phyloP scores from a whole-genome alignment of 1,140 invertebrate genomes.

The Geopemphigus sp. region DNA sequence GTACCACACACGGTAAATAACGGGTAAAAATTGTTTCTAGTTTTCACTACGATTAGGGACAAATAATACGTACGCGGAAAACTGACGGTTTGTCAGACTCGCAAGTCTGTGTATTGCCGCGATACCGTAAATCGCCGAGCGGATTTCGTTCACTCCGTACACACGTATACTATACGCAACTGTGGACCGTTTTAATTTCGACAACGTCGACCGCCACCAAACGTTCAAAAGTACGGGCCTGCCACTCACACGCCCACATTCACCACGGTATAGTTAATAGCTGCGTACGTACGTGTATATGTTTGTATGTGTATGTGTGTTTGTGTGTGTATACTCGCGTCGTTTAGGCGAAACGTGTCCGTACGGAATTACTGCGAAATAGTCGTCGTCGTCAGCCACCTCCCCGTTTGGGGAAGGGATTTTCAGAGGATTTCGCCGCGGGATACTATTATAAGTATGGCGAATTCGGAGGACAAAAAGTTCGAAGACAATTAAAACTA shows the following conservation, averaged over 20 bases:
- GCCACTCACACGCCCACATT: slow-evolving; percentile 29
- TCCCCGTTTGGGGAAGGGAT: neutral
- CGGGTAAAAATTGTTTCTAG: no score
- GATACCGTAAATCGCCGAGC: no score
- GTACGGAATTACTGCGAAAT: neutral
- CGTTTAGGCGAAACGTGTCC: neutral
- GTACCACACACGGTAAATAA: no score
- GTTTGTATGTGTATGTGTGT: no score
- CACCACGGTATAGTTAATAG: neutral
- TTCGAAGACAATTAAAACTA: slow-evolving; percentile 46
- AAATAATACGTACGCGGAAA: no score
- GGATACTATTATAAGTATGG: neutral
- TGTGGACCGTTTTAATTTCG: slow-evolving; percentile 1
- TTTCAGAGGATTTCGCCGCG: neutral
- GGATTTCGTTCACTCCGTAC: slow-evolving; percentile 10
- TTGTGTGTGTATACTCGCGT: no score
- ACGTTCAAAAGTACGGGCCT: slow-evolving; percentile 10
- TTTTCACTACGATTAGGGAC: no score
- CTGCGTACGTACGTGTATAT: no score
- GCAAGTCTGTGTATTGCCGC: no score
- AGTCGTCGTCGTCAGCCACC: neutral
- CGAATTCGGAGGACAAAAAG: slow-evolving; percentile 24
- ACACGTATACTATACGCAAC: neutral
- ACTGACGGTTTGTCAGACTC: no score
- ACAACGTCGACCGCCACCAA: slow-evolving; percentile 16